A percentile compares a stretch with the other conserved stretches of the same genome.
Evolutionary conservation across 23 tunicate genomes (phyloP).

Genomic region (Ascidia mentula): DNA sequence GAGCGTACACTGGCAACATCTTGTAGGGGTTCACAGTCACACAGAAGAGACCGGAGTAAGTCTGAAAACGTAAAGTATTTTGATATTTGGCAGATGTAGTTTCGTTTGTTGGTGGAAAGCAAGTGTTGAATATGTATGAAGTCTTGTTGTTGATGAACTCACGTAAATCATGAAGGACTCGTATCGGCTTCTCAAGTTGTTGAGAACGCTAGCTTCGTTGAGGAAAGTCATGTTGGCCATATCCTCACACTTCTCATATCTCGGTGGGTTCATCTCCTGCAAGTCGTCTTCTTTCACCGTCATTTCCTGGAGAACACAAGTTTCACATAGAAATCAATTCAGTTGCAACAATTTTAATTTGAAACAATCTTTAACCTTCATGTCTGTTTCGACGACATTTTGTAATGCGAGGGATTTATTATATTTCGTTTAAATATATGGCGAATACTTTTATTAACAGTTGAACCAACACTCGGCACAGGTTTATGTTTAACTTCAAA

Average conservation of each 20-base stretch:
- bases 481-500: too few relatives aligned
- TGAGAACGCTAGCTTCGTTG: slow-evolving; percentile 86
- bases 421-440: too few relatives aligned
- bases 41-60: slow-evolving; percentile 88
- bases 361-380: too few relatives aligned
- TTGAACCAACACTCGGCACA: too few relatives aligned
- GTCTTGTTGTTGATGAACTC: too few relatives aligned
- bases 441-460: too few relatives aligned
- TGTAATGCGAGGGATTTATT: background rate
- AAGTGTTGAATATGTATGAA: too few relatives aligned
- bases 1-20: slow-evolving; percentile 73
- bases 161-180: slow-evolving; percentile 91
- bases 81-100: too few relatives aligned
- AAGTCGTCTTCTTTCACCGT: slow-evolving; percentile 68
- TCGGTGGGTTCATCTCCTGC: slow-evolving; percentile 76
- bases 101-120: too few relatives aligned
- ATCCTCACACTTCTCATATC: slow-evolving; percentile 88
- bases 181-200: slow-evolving; percentile 70
- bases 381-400: background rate
- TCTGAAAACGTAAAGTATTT: slow-evolving; percentile 11
- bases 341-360: too few relatives aligned
- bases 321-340: too few relatives aligned
- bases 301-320: slow-evolving; percentile 42
- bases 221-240: slow-evolving; percentile 95
- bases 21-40: slow-evolving; percentile 82